These are phyloP conservation scores for Myrmophylax atrothorax DNA, from an alignment of 2,113 vertebrate genomes.

Conservation along the genomic window DNA sequence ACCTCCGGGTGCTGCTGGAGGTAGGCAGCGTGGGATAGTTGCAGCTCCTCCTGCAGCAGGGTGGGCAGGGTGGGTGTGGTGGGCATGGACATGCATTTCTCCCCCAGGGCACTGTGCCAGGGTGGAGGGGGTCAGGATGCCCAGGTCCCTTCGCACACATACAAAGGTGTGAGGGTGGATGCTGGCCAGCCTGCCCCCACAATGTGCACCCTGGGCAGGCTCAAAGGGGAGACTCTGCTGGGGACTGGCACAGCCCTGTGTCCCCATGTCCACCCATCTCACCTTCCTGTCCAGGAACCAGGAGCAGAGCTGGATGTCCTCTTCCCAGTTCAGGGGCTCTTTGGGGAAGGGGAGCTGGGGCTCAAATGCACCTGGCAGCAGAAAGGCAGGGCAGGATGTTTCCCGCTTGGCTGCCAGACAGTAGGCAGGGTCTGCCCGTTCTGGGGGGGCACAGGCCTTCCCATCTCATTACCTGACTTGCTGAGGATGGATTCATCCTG, in stretches of 20 bases:
- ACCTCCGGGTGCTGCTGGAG: slow-evolving; percentile 86
- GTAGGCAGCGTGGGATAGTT: slow-evolving; percentile 78
- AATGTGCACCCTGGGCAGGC: neutral
- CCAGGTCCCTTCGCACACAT: neutral
- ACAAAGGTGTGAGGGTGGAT: neutral
- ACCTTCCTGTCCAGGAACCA: slow-evolving; percentile 90
- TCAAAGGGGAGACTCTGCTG: neutral
- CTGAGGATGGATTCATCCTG: slow-evolving; percentile 60
- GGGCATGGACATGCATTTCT: no score
- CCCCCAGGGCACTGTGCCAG: rapidly evolving
- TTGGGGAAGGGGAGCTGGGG: slow-evolving; percentile 71
- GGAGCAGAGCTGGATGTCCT: slow-evolving; percentile 84
- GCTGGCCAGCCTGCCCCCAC: neutral
- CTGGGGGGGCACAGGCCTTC: neutral
- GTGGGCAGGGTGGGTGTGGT: neutral
- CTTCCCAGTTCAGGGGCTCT: slow-evolving; percentile 83
- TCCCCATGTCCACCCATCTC: neutral
- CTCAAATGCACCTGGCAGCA: slow-evolving; percentile 62
- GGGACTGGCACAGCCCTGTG: neutral
- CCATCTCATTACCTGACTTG: neutral
- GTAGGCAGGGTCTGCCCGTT: rapidly evolving
- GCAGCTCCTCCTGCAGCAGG: slow-evolving; percentile 81
- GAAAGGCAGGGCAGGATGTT: neutral
- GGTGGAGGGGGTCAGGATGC: neutral
- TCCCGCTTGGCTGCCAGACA: neutral